Evolutionary conservation across 1,140 invertebrate genomes (phyloP), one percentile per base, ranked within the genome.

Genomic region (Lepidurus apus): DNA sequence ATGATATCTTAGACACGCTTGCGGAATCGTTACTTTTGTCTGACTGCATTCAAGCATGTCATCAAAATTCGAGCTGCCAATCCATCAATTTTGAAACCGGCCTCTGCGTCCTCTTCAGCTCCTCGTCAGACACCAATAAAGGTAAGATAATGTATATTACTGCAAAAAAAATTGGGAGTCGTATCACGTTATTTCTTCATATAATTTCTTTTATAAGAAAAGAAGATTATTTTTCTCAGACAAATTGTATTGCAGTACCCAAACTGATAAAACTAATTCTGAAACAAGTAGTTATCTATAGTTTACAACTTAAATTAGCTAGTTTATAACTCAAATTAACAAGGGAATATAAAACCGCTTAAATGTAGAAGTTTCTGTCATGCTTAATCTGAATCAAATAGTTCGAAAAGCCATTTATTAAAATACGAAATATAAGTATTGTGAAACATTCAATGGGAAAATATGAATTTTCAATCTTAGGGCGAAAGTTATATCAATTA

Each of bases 1-100:
- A 83, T 1, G 85, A 86, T 76, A 85, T 87, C 74, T 81, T 88
- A 10, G 85, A 86, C 80, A 86, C 86, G 26, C 81, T 83, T 42
- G 83, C 86, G 0, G 87, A 86, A 24, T 87, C 86, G 1, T 84
- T 88, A 42, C 84, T 86, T 79, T 80, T 88, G 10, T 83, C 85
- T 7, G 87, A 88, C 24, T 88, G 87, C 79, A 82, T 88, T 17
- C 82, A 84, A 21, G 81, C 84, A 42, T 88, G 87, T 80, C 82
- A 83, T 34, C 79, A 80, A 7, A 87, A 88, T 81, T 43, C 80
- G 7, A 82, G 83, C 34, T 88, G 87, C 80, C 81, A 83, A 75
- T 82, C 86, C 34, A 83, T 88, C 80, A 88, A 88, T 81, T 88
- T 87, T 82, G 87, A 88, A 82, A 88, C 87, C 7, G 87, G 88